Conservation (phyloP, 2,113 vertebrate genomes). For the Microcebus griseorufus region DNA sequence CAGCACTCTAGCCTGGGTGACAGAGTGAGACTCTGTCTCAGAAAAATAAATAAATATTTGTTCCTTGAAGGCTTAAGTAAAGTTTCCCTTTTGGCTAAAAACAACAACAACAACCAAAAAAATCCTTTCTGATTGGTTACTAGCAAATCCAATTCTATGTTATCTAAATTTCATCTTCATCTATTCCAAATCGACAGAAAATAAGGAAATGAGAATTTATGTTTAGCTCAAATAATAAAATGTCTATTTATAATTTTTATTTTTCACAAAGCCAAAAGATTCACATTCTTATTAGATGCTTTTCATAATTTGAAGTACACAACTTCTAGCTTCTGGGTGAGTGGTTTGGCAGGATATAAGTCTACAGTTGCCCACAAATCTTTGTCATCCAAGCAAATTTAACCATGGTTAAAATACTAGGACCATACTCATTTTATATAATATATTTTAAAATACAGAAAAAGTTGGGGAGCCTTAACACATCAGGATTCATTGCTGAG, state of each 20-base stretch:
- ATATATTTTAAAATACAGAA: not conserved
- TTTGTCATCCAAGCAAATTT: not conserved
- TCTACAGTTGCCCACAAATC: not conserved
- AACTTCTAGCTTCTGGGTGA: not conserved
- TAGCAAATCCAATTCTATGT: not conserved
- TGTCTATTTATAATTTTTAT: not conserved
- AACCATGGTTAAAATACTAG: not conserved
- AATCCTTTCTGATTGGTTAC: not conserved
- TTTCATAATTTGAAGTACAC: not conserved
- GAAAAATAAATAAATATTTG: not conserved
- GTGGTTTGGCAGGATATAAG: not conserved
- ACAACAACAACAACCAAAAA: not conserved
- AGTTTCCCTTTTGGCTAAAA: not conserved
- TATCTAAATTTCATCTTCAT: slow-evolving; percentile 16
- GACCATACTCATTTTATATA: not conserved
- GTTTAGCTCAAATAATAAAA: slow-evolving; percentile 50
- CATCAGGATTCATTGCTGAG: not conserved
- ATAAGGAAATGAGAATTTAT: not conserved
- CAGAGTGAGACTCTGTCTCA: too few relatives aligned
- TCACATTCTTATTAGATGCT: not conserved
- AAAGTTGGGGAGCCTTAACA: not conserved
- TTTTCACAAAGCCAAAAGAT: too few relatives aligned
- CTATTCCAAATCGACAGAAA: not conserved
- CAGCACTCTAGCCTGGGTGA: too few relatives aligned
- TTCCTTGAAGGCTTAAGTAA: not conserved